Evolutionary conservation across 2,797 vertebrate genomes (phyloP).

Genomic region (Agapornis canus): DNA sequence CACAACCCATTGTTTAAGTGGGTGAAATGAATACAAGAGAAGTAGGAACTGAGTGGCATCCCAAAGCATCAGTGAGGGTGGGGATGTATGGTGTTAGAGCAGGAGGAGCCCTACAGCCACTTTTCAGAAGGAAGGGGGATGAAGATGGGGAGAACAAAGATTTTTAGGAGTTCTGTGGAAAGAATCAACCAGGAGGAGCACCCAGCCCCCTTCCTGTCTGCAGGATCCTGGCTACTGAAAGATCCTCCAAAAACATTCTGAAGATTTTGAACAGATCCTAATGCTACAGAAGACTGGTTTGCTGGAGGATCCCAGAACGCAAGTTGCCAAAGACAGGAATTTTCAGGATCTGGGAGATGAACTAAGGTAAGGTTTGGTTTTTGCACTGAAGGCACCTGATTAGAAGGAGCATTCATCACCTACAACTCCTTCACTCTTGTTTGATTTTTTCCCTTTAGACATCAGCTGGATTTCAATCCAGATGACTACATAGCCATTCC

Average conservation of each 20-base stretch:
- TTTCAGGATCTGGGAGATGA: background rate
- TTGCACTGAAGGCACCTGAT: background rate
- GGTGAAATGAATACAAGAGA: background rate
- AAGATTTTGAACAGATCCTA: background rate
- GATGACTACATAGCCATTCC: background rate
- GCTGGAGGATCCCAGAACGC: background rate
- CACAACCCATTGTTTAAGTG: background rate
- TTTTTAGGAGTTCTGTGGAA: background rate
- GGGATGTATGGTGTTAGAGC: background rate
- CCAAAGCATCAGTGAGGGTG: background rate
- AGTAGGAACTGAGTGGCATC: background rate
- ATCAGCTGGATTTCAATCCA: background rate
- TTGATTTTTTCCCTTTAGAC: background rate
- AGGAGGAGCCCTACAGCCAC: background rate
- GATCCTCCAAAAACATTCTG: background rate
- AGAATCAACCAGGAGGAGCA: background rate
- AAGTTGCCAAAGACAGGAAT: background rate
- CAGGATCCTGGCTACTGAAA: background rate
- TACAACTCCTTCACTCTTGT: background rate
- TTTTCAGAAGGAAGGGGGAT: background rate
- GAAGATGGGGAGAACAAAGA: background rate
- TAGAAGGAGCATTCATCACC: background rate
- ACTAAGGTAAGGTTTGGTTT: background rate
- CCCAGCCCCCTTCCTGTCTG: background rate
- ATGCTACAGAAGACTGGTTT: background rate